A percentile compares a stretch with the other conserved stretches of the same genome.
These are phyloP conservation scores for Fregetta grallaria DNA, from an alignment of 2,113 vertebrate species.

Conservation along the genomic window DNA sequence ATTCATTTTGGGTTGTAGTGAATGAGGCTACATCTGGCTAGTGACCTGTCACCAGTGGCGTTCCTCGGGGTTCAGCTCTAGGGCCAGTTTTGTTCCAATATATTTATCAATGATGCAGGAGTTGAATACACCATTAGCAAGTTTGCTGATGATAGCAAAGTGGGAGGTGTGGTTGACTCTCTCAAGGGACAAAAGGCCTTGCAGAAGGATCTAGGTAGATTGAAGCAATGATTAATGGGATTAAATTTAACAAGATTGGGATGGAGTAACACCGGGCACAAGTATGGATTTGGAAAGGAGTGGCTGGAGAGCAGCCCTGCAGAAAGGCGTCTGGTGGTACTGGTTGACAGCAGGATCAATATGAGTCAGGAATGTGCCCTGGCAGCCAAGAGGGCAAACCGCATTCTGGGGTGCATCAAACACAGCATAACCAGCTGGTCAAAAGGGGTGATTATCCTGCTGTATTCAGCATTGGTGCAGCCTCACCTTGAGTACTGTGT, in stretches of 20 bases:
- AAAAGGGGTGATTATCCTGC: neutral
- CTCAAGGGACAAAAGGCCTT: neutral
- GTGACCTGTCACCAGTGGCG: rapidly evolving
- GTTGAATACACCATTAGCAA: neutral
- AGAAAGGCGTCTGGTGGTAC: neutral
- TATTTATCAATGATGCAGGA: neutral
- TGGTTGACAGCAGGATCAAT: neutral
- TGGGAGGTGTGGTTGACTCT: neutral
- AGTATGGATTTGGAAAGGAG: neutral
- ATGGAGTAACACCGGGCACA: rapidly evolving
- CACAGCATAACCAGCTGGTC: neutral
- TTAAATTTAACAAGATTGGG: neutral
- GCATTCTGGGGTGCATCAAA: neutral
- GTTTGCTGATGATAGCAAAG: neutral
- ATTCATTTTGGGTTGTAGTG: neutral
- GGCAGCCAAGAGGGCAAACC: neutral
- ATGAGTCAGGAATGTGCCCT: neutral
- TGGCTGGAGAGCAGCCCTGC: neutral
- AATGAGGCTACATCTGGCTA: neutral
- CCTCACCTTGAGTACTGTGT: neutral
- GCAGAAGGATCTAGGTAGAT: neutral
- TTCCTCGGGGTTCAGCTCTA: neutral
- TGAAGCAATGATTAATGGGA: neutral
- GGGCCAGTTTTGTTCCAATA: rapidly evolving
- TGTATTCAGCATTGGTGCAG: rapidly evolving